Evolutionary conservation across 2,113 vertebrate species (phyloP), one percentile per base, ranked within the genome.

Genomic region (Aldabrachelys gigantea): DNA sequence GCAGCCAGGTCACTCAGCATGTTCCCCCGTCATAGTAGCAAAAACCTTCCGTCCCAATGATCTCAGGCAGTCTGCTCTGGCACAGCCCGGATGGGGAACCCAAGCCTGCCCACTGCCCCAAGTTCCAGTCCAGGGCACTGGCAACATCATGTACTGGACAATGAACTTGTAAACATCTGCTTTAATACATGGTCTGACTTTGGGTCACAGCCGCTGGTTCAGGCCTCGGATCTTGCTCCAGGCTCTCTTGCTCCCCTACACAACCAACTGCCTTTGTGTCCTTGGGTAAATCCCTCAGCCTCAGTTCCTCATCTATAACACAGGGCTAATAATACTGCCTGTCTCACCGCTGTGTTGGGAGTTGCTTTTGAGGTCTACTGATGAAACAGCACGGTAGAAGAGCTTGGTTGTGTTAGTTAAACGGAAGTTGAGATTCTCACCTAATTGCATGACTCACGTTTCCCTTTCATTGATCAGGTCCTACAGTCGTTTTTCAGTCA

Each of bases 391-490:
- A 19, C 14, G 8, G 31, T 17, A 16, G 3, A n/a, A 65, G 31
- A 69, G 35, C 35, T 38, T 5, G n/a, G 9, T 21, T 38, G 10
- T 69, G 8, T 19, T 72, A 72, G 38, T 31, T 38, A 21, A 38
- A 38, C 10, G 19, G 19, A n/a, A 38, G 65, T n/a, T 69, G 35
- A 35, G 35, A 69, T 69, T 69, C 65, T 72, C n/a, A 72, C n/a
- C 65, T 38, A 38, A 10, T 35, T 9, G 17, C 17, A 38, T 10
- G 35, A 0, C 14, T 31, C 83, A 59, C 21, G 19, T 2, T 72
- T 22, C 38, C 41, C 53, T 38, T 35, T 2, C 56, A 35, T 3
- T 75, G 57, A 0, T 2, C 1, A 1, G n/a, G 5, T 41, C 75
- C 76, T 35, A 81, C n/a, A 2, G 0, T 1, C 14, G 19, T 5